Evolutionary conservation across 1,140 invertebrate species (phyloP), one percentile per base, ranked within the genome.

Genomic region (Oscheius sp.): DNA sequence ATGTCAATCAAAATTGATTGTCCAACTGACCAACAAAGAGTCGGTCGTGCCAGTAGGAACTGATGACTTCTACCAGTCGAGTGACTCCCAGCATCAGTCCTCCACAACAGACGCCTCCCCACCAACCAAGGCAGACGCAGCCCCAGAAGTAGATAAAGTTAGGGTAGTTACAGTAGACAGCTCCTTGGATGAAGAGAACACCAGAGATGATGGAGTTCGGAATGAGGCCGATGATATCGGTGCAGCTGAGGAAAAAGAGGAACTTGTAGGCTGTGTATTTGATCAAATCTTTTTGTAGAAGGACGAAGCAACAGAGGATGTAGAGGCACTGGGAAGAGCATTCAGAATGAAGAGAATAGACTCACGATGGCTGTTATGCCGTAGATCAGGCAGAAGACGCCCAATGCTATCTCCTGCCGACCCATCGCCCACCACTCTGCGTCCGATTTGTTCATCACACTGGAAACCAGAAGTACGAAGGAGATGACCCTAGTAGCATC

Each of bases 121-220:
- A 55, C 49, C 49, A 55, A 55, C 49, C 49, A 26, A 55, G 49
- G 23, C 49, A 55, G 49, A 55, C 49, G 28, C 49, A 55, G 15
- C 49, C 49, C 49, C 49, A 55, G 49, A 55, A 55, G 49, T 55
- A 55, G 49, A 55, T 55, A 23, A 55, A 55, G 49, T 55, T 55
- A 4, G 49, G 49, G 28, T 55, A 55, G 23, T 55, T 55, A 23
- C 49, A 55, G 49, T 55, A 55, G 7, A 55, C 49, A 26, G 49
- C 49, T 13, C 49, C 49, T 26, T 55, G 49, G 7, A 55, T 55
- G 49, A 55, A 55, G 49, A 55, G 28, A 4, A 55, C 28, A 7
- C 49, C 49, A 23, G 49, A 55, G 23, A 55, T 15, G 49, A 55
- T 55, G 49, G 49, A 55, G 23, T 55, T 55, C 4, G 49, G 49